Base-by-base conservation (phyloP, 2,797 vertebrate species). In the Anguilla pacifica region DNA sequence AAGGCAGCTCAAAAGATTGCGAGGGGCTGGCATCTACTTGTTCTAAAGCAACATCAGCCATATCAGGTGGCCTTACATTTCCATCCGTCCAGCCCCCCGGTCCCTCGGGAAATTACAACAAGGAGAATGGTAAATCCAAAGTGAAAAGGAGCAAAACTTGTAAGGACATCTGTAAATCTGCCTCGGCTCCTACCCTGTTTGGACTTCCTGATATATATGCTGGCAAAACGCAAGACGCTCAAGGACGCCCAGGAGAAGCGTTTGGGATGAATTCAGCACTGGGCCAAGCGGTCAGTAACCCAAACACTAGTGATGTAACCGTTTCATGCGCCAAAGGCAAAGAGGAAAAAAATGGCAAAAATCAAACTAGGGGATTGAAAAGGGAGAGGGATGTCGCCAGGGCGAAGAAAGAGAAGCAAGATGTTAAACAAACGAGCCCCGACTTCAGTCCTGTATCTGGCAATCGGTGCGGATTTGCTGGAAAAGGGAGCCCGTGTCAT, bases 41-140 rank as follows among this genome's bases (percentile, higher is more conserved):
- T 93, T 94, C 96, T 93, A 96, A 95, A 91, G 92, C 96, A 94
- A 94, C 95, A 92, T 95, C 96, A 94, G 95, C 95, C 92, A 96
- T 96, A 95, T 95, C 96, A 89, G 97, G 97, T 92, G 96, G 97
- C 96, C 96, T 97, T 93, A 96, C 96, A 96, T 97, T 96, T 89
- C 91, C 96, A 95, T 96, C 95, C 95, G 95, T 96, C 93, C 96
- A 96, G 93, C 93, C 96, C 93, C 95, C 97, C 90, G 95, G 94
- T 94, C 94, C 97, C 94, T 97, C 97, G 95, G 97, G 96, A 95
- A 96, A 96, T 95, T 95, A 96, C 94, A 97, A 96, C 96, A 97
- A 97, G 96, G 98, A 98, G 95, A 95, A 96, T 95, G 96, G 96
- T 96, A 98, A 97, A 97, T 97, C 96, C 96, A 97, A 97, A 96